These are phyloP conservation scores for Drosophila anceps DNA, from an alignment of 2,888 invertebrate species.

Conservation along the genomic window DNA sequence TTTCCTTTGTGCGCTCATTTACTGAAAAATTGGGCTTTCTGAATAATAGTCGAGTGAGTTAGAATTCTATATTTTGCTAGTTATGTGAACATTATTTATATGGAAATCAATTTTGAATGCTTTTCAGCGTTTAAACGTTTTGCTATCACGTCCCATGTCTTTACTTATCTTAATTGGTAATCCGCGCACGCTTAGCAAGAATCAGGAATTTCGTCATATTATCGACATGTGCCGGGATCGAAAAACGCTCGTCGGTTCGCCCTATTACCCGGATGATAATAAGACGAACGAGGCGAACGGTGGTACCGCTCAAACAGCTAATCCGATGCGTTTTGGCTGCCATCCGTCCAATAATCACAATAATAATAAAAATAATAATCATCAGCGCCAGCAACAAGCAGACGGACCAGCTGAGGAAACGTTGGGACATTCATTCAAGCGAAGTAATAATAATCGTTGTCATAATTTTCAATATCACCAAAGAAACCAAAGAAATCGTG, in stretches of 20 bases:
- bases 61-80: not conserved
- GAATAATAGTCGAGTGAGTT: conserved; percentile 77
- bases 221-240: conserved; percentile 73
- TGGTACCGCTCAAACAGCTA: conserved; percentile 11
- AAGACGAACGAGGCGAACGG: conserved; percentile 41
- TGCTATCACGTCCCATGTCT: conserved; percentile 88
- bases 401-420: conserved; percentile 6
- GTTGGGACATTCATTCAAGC: conserved; percentile 55
- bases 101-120: not conserved
- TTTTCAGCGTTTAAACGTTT: conserved; percentile 88
- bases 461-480: conserved; percentile 41
- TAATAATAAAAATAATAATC: not conserved
- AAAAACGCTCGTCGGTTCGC: conserved; percentile 64
- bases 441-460: conserved; percentile 60
- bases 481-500: conserved; percentile 47
- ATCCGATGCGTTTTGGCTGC: conserved; percentile 12
- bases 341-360: conserved; percentile 4
- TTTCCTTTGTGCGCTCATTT: conserved; percentile 90
- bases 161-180: conserved; percentile 87
- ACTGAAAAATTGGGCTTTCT: conserved; percentile 80
- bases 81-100: not conserved
- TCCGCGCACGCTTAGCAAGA: conserved; percentile 82
- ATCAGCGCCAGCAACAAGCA: not conserved
- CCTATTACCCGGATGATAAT: conserved; percentile 48
- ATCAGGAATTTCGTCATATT: conserved; percentile 72